Evolutionary conservation across 2,888 invertebrate genomes (phyloP).

Genomic region (Mesorhabditis sp.): DNA sequence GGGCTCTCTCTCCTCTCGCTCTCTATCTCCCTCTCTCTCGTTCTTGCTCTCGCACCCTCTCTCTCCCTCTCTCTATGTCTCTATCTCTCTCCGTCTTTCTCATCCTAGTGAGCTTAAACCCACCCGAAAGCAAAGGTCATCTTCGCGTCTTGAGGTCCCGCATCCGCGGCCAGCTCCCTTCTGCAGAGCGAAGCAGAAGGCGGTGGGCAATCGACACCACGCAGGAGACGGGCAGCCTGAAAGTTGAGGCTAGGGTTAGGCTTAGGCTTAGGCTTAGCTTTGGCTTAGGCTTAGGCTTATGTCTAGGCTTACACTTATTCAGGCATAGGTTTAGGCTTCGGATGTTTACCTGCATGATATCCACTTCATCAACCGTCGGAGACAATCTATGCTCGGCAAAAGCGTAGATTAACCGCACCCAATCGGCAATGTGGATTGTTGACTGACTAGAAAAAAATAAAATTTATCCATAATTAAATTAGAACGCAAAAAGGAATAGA

Average conservation of each 20-base stretch:
- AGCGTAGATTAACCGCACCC: constrained; percentile 23
- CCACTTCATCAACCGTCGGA: constrained; percentile 22
- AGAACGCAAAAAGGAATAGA: too few relatives aligned
- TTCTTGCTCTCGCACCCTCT: too few relatives aligned
- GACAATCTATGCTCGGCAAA: constrained; percentile 28
- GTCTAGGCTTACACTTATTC: background rate
- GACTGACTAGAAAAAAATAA: background rate
- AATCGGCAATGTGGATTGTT: constrained; percentile 21
- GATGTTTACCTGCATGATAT: constrained; percentile 21
- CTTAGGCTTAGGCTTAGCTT: background rate
- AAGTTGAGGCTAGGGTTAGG: background rate
- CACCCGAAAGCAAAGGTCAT: constrained; percentile 17
- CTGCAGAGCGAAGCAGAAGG: constrained; percentile 19
- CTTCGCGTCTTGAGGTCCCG: constrained; percentile 16
- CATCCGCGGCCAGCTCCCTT: constrained; percentile 11
- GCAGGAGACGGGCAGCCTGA: constrained; percentile 23
- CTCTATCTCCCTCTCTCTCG: too few relatives aligned
- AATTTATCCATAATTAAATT: too few relatives aligned
- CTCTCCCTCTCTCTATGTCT: too few relatives aligned
- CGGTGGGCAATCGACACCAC: constrained; percentile 22
- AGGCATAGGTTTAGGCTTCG: background rate
- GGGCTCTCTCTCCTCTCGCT: background rate
- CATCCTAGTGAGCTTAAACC: background rate
- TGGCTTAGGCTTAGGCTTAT: background rate
- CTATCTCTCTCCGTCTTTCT: background rate